Evolutionary conservation across 2,797 vertebrate species (phyloP).

Genomic region (Hydrolagus colliei): DNA sequence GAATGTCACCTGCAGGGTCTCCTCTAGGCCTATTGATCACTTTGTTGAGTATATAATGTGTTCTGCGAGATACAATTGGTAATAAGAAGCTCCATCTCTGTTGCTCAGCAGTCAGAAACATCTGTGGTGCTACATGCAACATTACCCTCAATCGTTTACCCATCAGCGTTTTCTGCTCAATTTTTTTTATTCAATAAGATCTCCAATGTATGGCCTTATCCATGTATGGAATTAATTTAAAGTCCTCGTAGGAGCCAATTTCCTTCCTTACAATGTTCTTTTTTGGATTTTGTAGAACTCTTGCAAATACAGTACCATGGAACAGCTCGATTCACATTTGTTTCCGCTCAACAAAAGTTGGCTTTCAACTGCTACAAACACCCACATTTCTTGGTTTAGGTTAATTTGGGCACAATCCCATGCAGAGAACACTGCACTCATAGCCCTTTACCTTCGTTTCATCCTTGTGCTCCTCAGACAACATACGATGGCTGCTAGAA

Average conservation of each 20-base stretch:
- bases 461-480: no score
- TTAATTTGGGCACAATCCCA: no score
- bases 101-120: constrained; percentile 5
- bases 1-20: constrained; percentile 27
- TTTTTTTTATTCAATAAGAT: not conserved
- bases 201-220: not conserved
- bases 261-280: constrained; percentile 1
- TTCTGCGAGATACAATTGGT: not conserved
- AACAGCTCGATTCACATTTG: not conserved
- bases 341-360: no score
- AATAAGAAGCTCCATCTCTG: not conserved
- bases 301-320: not conserved
- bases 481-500: no score
- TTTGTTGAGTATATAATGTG: constrained; percentile 12
- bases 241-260: constrained; percentile 15
- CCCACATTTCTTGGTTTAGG: no score
- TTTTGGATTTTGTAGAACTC: constrained; percentile 7
- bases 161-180: not conserved
- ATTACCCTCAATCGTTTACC: constrained; percentile 11
- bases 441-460: no score
- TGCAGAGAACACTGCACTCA: no score
- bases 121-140: not conserved
- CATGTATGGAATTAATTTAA: not conserved
- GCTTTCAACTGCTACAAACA: no score
- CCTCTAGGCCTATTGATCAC: constrained; percentile 17